Conservation (phyloP, 2,888 invertebrate genomes). For the Zhuqinia jingwanae region DNA sequence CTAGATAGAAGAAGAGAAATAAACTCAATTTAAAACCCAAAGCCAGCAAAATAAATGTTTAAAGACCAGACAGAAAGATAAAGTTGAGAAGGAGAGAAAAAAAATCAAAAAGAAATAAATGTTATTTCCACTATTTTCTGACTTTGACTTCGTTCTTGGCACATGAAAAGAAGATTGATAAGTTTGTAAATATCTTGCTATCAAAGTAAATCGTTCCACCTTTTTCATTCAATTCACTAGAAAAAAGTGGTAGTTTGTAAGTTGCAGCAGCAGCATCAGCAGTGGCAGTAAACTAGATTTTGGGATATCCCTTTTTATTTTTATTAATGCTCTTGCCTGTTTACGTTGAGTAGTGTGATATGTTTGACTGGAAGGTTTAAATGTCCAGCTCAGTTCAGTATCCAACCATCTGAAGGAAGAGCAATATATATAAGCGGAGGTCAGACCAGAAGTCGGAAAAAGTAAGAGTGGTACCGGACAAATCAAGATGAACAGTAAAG, state of each 20-base stretch:
- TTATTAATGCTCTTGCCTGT: slow-evolving; percentile 1
- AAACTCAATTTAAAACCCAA: slow-evolving; percentile 29
- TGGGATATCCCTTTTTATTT: not conserved
- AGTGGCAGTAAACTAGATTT: not conserved
- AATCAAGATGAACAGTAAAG: slow-evolving; percentile 65
- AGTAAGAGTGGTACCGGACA: slow-evolving; percentile 36
- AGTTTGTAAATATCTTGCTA: slow-evolving; percentile 26
- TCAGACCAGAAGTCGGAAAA: slow-evolving; percentile 22
- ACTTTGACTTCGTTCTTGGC: slow-evolving; percentile 9
- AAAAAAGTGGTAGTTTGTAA: not conserved
- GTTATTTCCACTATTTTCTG: not conserved
- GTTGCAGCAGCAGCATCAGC: not conserved
- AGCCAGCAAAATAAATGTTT: not conserved
- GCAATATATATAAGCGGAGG: too few species aligned
- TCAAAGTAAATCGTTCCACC: slow-evolving; percentile 1
- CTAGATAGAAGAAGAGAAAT: too few species aligned
- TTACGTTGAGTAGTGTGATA: too few species aligned
- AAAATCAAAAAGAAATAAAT: slow-evolving; percentile 12
- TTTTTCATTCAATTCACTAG: not conserved
- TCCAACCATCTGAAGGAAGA: not conserved
- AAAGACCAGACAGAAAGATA: not conserved
- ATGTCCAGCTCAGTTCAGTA: slow-evolving; percentile 18
- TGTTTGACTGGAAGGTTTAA: not conserved
- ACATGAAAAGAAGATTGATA: slow-evolving; percentile 42
- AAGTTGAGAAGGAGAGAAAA: not conserved